A percentile compares a stretch with the other conserved stretches of the same genome.
Evolutionary conservation across 2,888 invertebrate species (phyloP).

Genomic region (Sinotaia quadrata): DNA sequence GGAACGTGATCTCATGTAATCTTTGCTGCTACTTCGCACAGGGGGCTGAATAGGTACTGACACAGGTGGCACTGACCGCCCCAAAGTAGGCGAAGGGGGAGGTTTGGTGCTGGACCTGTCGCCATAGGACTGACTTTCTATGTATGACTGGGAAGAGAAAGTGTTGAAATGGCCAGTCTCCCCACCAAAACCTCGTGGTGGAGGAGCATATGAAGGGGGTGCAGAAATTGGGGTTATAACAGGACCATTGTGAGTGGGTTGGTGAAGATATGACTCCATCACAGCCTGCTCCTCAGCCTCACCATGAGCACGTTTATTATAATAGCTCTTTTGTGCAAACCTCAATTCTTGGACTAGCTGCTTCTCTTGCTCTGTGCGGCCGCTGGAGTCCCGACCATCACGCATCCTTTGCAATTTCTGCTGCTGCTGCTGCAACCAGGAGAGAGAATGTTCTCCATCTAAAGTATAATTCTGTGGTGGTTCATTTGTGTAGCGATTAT

Average conservation of each 20-base stretch:
- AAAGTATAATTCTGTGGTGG: slow-evolving; percentile 47
- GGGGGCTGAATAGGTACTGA: slow-evolving; percentile 43
- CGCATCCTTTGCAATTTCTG: slow-evolving; percentile 59
- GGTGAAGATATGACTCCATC: slow-evolving; percentile 44
- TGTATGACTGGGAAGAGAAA: slow-evolving; percentile 26
- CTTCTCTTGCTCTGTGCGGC: slow-evolving; percentile 77
- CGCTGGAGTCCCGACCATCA: slow-evolving; percentile 50
- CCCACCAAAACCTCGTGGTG: slow-evolving; percentile 33
- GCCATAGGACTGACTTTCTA: slow-evolving; percentile 35
- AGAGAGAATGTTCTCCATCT: slow-evolving; percentile 49
- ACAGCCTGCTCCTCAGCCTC: slow-evolving; percentile 67
- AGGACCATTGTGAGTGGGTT: slow-evolving; percentile 52
- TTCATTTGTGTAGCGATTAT: slow-evolving; percentile 49
- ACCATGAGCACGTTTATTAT: slow-evolving; percentile 77
- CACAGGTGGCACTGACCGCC: slow-evolving; percentile 43
- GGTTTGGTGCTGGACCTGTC: slow-evolving; percentile 48
- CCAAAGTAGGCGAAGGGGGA: slow-evolving; percentile 55
- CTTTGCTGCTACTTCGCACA: slow-evolving; percentile 59
- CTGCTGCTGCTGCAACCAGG: slow-evolving; percentile 71
- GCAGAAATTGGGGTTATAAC: slow-evolving; percentile 45
- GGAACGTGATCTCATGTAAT: slow-evolving; percentile 57
- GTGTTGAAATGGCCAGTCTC: slow-evolving; percentile 45
- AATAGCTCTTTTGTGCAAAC: slow-evolving; percentile 68
- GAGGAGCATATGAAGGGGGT: slow-evolving; percentile 37
- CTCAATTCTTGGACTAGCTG: slow-evolving; percentile 82